Base-by-base conservation (phyloP, 2,113 vertebrate genomes). In the human region DNA sequence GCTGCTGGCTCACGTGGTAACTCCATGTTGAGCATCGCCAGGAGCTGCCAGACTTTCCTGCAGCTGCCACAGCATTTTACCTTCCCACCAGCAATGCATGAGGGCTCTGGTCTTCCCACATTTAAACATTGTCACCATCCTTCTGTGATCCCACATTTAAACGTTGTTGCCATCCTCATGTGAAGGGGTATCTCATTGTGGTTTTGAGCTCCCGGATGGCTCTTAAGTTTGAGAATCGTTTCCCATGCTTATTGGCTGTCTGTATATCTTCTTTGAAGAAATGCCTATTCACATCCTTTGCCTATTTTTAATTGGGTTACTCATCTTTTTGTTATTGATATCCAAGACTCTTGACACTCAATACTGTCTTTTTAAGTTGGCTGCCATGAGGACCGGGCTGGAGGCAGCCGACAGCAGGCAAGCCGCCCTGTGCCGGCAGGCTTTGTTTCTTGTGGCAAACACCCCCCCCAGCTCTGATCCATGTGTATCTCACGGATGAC, bases 41-140 rank as follows among this genome's bases (percentile, higher is more conserved):
- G 95, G 90, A 5, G 9, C 7, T 7, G 38, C 72, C 30, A 11
- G 32, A 5, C 43, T 27, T 52, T 43, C 25, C 82, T 30, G 6
- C 11, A 18, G 61, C 8, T 3, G 50, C 27, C 14, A 2, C 22
- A 8, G 59, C 40, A 0, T 6, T 38, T 10, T 59, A 1, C 20
- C 1, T 27, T 38, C 8, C 87, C 27, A 9, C 5, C 25, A 5
- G 40, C 50, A 5, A 3, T 17, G 18, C 45, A 6, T 0, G 61
- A 40, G 72, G 59, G 5, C 1, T 27, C n/a, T 25, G 0, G 7
- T 8, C 27, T 35, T 16, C 12, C n/a, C 25, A 1, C 6, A 0
- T 23, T 14, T 38, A 1, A n/a, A 13, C 16, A 2, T 2, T 55
- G 52, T 55, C 17, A 78, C 64, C 57, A 3, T 35, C 23, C 12